Conservation (phyloP, 2,888 invertebrate species). For the Polyommatus iphigenia region DNA sequence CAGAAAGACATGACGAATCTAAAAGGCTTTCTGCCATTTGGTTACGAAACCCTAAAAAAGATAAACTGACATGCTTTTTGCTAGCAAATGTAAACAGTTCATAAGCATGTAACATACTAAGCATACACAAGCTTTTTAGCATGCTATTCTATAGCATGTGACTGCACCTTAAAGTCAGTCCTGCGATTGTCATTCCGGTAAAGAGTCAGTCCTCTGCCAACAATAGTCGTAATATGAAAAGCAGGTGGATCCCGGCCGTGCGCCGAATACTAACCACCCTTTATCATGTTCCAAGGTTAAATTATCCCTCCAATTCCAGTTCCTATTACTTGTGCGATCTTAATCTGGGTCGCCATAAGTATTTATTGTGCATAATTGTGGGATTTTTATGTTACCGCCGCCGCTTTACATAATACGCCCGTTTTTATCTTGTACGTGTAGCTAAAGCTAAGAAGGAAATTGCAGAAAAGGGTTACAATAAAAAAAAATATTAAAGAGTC, state of each 20-base stretch:
- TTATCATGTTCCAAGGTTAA: slow-evolving; percentile 69
- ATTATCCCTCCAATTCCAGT: slow-evolving; percentile 56
- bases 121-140: too few relatives aligned
- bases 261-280: slow-evolving; percentile 71
- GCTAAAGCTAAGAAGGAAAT: background rate
- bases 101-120: too few relatives aligned
- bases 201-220: slow-evolving; percentile 65
- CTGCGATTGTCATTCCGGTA: slow-evolving; percentile 63
- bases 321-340: slow-evolving; percentile 49
- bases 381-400: slow-evolving; percentile 25
- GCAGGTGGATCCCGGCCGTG: slow-evolving; percentile 73
- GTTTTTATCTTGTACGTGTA: background rate
- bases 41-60: too few relatives aligned
- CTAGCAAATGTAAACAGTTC: too few relatives aligned
- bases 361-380: slow-evolving; percentile 36
- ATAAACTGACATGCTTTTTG: too few relatives aligned
- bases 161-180: background rate
- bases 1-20: too few relatives aligned
- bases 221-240: slow-evolving; percentile 78
- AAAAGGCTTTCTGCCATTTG: too few relatives aligned
- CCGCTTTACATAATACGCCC: background rate
- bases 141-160: too few relatives aligned
- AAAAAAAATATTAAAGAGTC: background rate
- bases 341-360: slow-evolving; percentile 35
- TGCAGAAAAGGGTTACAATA: background rate